phyloP scores from a whole-genome alignment of 2,888 invertebrate species.

The Trachelus tabidus region DNA sequence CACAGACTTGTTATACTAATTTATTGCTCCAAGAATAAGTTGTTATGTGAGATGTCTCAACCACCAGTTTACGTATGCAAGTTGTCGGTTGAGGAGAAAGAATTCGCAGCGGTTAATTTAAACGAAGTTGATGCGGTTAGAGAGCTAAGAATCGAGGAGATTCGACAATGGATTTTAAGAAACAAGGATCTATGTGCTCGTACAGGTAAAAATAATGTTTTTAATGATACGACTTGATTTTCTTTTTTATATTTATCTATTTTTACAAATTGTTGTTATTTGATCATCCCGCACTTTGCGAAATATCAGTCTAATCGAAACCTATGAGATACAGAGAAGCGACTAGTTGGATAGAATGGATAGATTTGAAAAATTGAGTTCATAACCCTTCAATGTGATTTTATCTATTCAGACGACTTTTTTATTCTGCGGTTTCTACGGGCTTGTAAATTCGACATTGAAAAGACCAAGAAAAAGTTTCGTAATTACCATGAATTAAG shows the following conservation, averaged over 20 bases:
- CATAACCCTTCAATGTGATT: not conserved
- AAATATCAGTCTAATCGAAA: not conserved
- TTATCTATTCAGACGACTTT: constrained; percentile 61
- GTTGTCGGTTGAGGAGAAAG: constrained; percentile 46
- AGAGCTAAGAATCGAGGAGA: constrained; percentile 54
- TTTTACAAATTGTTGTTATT: not conserved
- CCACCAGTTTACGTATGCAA: constrained; percentile 30
- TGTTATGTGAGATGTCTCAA: constrained; percentile 21
- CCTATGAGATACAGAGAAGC: too few relatives aligned
- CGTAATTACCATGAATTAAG: constrained; percentile 71
- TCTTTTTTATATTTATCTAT: not conserved
- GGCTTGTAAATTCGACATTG: constrained; percentile 72
- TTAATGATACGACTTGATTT: not conserved
- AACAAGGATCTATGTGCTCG: constrained; percentile 58
- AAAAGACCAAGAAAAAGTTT: constrained; percentile 71
- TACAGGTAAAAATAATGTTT: constrained; percentile 49
- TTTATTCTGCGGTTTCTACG: constrained; percentile 71
- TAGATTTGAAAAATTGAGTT: not conserved
- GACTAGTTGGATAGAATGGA: too few relatives aligned
- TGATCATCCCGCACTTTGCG: not conserved
- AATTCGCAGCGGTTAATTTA: constrained; percentile 51
- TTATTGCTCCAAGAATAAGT: too few relatives aligned
- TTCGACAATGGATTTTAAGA: constrained; percentile 62
- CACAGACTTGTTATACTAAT: too few relatives aligned
- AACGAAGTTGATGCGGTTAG: constrained; percentile 60